Percentiles rank a stretch among this genome's conserved stretches.
Evolutionary conservation across 1,140 invertebrate species (phyloP).

Genomic region (Dreissena polymorpha): DNA sequence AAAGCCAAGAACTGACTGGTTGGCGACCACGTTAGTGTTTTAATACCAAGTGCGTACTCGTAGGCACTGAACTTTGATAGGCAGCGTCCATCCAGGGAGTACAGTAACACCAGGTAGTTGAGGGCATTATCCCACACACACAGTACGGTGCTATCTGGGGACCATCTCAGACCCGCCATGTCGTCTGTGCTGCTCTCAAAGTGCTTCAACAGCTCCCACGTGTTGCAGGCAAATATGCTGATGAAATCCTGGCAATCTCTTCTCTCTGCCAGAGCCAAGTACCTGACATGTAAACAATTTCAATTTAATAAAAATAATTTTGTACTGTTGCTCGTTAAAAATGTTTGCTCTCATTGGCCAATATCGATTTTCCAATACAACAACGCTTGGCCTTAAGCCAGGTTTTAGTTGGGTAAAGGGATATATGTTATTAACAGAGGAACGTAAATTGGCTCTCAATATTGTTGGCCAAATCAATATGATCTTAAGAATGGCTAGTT

Average conservation of each 20-base stretch:
- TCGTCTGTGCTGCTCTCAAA: conserved; percentile 80
- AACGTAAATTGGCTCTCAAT: no score
- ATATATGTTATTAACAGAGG: no score
- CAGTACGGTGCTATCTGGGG: conserved; percentile 77
- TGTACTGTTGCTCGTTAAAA: background rate
- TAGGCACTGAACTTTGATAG: conserved; percentile 78
- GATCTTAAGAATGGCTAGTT: no score
- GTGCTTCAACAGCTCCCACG: conserved; percentile 80
- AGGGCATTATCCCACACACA: conserved; percentile 79
- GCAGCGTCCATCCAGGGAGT: conserved; percentile 79
- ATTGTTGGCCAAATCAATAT: no score
- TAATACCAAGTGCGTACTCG: conserved; percentile 80
- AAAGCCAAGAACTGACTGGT: conserved; percentile 80
- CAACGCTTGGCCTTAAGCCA: no score
- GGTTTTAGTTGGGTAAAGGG: no score
- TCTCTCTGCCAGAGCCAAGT: conserved; percentile 80
- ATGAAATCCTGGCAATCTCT: conserved; percentile 81
- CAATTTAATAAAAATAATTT: background rate
- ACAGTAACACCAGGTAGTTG: conserved; percentile 79
- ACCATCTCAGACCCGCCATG: conserved; percentile 78
- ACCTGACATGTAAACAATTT: conserved; percentile 54
- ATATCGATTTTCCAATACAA: no score
- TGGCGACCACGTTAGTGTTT: conserved; percentile 79
- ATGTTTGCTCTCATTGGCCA: no score
- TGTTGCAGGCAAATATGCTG: conserved; percentile 79